Evolutionary conservation across 2,797 vertebrate genomes (phyloP), one percentile per base, ranked within the genome.

Genomic region (Podarcis lilfordi): DNA sequence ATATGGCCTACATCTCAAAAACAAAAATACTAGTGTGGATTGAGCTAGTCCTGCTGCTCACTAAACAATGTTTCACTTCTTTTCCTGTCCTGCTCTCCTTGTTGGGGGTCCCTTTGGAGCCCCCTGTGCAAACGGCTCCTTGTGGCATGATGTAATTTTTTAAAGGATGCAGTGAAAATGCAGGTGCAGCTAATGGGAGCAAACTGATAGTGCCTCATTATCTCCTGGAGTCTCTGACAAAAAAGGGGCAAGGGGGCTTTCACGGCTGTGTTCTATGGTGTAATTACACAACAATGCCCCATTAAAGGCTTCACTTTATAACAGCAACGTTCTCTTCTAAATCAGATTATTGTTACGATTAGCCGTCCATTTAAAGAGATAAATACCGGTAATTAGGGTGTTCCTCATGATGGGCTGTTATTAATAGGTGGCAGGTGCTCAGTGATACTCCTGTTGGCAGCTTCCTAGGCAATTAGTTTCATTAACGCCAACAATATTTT

Each of bases 321-420:
- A 93, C 29, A 11, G 84, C 85, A 93, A 92, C 81, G 94, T 94
- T 80, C 68, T 94, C n/a, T 91, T 96, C 95, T 88, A 89, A 90
- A 91, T 92, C 91, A 91, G 90, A 93, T 93, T 91, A 82, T 76
- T 86, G 4, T 59, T 91, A 94, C 85, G 86, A 82, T 91, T 89
- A 94, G 50, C 88, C 92, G 92, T 88, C 79, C 84, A 89, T 95
- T 94, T 92, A 89, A 91, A 92, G 91, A 87, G 82, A 84, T 94
- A 94, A 55, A 95, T 95, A 89, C 91, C 85, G 89, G 74, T 92
- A 92, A 94, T 95, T 94, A 93, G 92, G 88, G 90, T 93, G 84
- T 82, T 91, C 86, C 88, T 92, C 3, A 3, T 84, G 86, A 87
- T 88, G 78, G 55, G 75, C 77, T 91, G 80, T 87, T 90, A 71